phyloP scores from a whole-genome alignment of 2,113 vertebrate species.

The Gopherus evgoodei region DNA sequence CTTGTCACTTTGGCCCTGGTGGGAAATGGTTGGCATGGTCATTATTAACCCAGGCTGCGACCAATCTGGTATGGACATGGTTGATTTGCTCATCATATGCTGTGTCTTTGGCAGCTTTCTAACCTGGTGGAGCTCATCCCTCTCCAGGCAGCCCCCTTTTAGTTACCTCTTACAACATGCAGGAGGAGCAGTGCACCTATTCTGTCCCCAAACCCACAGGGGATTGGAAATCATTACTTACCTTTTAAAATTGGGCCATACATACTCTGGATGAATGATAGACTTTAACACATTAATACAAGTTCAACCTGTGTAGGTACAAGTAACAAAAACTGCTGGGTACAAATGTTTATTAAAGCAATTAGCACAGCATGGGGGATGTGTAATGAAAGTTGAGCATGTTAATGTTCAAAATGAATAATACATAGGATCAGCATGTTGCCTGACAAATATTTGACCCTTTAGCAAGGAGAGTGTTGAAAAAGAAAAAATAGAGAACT shows the following conservation, averaged over 20 bases:
- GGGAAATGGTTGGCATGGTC: too few relatives aligned
- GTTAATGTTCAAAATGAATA: background rate
- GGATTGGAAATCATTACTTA: background rate
- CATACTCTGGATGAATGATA: background rate
- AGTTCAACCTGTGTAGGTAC: background rate
- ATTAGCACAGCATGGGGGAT: background rate
- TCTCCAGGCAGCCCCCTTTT: too few relatives aligned
- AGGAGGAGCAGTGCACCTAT: too few relatives aligned
- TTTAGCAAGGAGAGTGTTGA: background rate
- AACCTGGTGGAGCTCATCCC: too few relatives aligned
- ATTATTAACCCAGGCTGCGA: too few relatives aligned
- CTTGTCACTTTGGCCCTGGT: too few relatives aligned
- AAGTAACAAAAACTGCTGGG: background rate
- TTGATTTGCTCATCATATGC: too few relatives aligned
- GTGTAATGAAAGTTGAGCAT: background rate
- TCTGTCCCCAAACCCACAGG: too few relatives aligned
- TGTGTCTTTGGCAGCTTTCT: too few relatives aligned
- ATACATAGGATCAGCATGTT: background rate
- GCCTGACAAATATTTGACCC: background rate
- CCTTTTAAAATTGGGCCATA: background rate
- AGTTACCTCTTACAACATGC: too few relatives aligned
- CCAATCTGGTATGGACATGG: too few relatives aligned
- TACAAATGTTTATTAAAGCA: background rate
- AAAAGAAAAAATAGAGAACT: background rate
- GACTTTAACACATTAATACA: background rate